A percentile compares a stretch with the other conserved stretches of the same genome.
phyloP scores from a whole-genome alignment of 2,113 vertebrate genomes.

The Tychaedon coryphoeus region DNA sequence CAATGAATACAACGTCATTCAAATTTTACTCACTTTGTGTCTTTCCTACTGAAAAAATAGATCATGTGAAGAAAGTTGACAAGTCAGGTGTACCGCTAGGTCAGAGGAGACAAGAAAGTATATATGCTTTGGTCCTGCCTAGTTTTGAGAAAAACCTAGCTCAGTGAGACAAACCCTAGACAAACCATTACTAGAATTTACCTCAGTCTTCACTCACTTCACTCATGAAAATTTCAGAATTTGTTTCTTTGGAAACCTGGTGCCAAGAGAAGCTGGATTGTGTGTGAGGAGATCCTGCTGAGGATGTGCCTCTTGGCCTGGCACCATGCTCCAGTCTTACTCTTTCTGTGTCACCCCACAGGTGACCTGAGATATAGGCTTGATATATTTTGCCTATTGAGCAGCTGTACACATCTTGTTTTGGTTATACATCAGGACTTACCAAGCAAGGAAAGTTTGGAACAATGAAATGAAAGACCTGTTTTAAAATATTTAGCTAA shows the following conservation, averaged over 20 bases:
- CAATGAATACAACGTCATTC: not conserved
- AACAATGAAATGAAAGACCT: not conserved
- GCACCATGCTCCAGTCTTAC: not conserved
- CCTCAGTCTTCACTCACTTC: not conserved
- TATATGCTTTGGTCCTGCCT: not conserved
- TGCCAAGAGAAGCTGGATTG: not conserved
- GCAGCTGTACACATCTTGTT: not conserved
- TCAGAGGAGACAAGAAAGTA: not conserved
- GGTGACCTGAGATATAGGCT: not conserved
- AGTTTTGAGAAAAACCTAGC: not conserved
- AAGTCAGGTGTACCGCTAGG: not conserved
- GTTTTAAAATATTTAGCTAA: not conserved
- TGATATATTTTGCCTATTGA: not conserved
- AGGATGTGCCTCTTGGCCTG: not conserved
- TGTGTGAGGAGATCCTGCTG: not conserved
- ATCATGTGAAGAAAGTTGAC: not conserved
- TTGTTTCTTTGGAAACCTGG: accelerated
- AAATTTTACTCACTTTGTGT: not conserved
- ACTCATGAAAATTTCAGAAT: not conserved
- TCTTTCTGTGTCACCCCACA: not conserved
- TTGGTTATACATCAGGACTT: not conserved
- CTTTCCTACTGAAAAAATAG: not conserved
- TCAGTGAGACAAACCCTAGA: not conserved
- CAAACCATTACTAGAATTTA: not conserved
- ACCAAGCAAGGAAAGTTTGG: not conserved